Base-by-base conservation (phyloP, 2,888 invertebrate genomes). In the Griposia aprilina region DNA sequence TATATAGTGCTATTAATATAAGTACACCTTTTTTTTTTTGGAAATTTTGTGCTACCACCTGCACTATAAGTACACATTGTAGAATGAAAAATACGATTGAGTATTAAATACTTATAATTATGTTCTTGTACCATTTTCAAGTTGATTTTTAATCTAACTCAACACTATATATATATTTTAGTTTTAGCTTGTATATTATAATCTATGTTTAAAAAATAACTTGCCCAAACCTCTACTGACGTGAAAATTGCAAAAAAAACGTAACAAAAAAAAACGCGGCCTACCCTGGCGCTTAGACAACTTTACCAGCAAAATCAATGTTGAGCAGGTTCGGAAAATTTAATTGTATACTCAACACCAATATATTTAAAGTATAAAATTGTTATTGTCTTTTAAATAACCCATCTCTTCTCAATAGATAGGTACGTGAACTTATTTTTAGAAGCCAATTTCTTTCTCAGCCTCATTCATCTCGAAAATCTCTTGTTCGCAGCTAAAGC, bases 401-500 rank as follows among this genome's bases (percentile, higher is more conserved):
- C 30, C 2, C 23, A 75, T 48, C 3, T 82, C 6, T 76, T 59
- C 45, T 48, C 57, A 52, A 50, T 36, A 80, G 36, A 59, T 50
- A 78, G 10, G 23, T 45, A 82, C 69, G 26, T 78, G 48, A 41
- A n/a, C 36, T 45, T 83, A 83, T 81, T 50, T 82, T 70, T 57
- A 70, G 67, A 73, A 74, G 59, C 52, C 84, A 80, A 68, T 84
- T 80, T 84, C 67, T 65, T n/a, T 59, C 63, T 59, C 45, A 65
- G 30, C 68, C 20, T 59, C 45, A 48, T 83, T 80, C 57, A 83
- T 80, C 80, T 78, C 10, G 36, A 48, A 80, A 80, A 74, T 69
- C 55, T 78, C 48, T 73, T 60, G 50, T 80, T 65, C 65, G n/a
- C 50, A 74, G 63, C 80, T 73, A n/a, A 36, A 15, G 13, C 36